These are phyloP conservation scores for Ursus arctos DNA, from an alignment of 2,113 vertebrate species.

Conservation along the genomic window DNA sequence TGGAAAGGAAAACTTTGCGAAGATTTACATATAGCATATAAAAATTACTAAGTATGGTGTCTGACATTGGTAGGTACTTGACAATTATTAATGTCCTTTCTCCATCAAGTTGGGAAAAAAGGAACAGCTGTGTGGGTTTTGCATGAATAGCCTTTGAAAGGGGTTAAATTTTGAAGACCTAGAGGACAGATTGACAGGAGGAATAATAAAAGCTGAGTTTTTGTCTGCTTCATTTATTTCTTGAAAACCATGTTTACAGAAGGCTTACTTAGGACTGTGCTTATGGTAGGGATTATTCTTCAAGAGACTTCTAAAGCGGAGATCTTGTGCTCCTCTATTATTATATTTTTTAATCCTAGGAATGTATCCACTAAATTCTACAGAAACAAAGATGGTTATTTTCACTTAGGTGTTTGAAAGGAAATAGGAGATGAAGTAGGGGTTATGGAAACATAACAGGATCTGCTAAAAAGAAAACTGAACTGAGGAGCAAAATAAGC, in stretches of 20 bases:
- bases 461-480: conserved; percentile 21
- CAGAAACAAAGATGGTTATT: conserved; percentile 18
- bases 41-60: conserved; percentile 49
- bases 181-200: not conserved
- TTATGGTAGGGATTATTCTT: not conserved
- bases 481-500: not conserved
- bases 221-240: not conserved
- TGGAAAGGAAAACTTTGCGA: conserved; percentile 36
- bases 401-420: not conserved
- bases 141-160: not conserved
- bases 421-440: not conserved
- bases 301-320: not conserved
- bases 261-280: not conserved
- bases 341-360: not conserved
- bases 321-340: not conserved
- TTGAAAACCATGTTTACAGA: not conserved
- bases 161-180: not conserved
- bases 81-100: conserved; percentile 67
- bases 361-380: not conserved
- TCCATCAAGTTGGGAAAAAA: not conserved
- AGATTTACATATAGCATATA: conserved; percentile 41
- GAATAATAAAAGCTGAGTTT: not conserved
- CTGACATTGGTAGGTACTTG: conserved; percentile 33
- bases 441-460: not conserved
- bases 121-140: not conserved